A percentile compares a stretch with the other conserved stretches of the same genome.
phyloP scores from a whole-genome alignment of 2,113 vertebrate genomes.

The Castor canadensis region DNA sequence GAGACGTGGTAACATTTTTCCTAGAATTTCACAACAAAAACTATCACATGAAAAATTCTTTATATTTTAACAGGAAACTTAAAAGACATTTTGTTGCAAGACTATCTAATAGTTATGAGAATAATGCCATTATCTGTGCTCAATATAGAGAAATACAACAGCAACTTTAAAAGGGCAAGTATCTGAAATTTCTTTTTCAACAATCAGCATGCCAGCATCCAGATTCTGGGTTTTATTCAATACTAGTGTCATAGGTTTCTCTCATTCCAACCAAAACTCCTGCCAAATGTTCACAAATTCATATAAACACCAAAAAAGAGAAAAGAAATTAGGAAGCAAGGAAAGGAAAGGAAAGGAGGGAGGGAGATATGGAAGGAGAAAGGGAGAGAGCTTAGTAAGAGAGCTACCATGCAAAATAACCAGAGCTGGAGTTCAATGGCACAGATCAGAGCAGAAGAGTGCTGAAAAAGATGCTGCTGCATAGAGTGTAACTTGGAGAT shows the following conservation, averaged over 20 bases:
- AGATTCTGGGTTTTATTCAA: slow-evolving; percentile 29
- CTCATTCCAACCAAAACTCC: background rate
- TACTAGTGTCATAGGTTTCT: slow-evolving; percentile 30
- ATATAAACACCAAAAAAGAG: slow-evolving; percentile 41
- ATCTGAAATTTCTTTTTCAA: slow-evolving; percentile 61
- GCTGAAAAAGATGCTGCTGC: slow-evolving; percentile 27
- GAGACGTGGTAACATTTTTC: slow-evolving; percentile 50
- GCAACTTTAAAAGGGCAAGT: slow-evolving; percentile 58
- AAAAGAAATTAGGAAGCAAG: background rate
- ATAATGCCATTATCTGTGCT: slow-evolving; percentile 64
- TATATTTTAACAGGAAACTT: slow-evolving; percentile 67
- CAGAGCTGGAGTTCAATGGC: slow-evolving; percentile 17
- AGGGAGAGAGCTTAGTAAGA: slow-evolving; percentile 34
- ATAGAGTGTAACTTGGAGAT: background rate
- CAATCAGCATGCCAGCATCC: slow-evolving; percentile 7
- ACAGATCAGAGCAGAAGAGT: slow-evolving; percentile 63
- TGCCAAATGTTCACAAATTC: slow-evolving; percentile 39
- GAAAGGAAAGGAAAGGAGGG: no score
- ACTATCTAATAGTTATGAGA: slow-evolving; percentile 52
- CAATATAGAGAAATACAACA: slow-evolving; percentile 50
- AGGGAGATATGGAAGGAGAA: no score
- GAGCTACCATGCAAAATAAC: slow-evolving; percentile 49
- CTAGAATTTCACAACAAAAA: slow-evolving; percentile 67
- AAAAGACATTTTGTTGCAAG: slow-evolving; percentile 65
- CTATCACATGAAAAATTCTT: slow-evolving; percentile 35